Percentiles rank a stretch among this genome's conserved stretches.
Evolutionary conservation across 2,113 vertebrate species (phyloP).

Genomic region (Cnemophilus loriae): DNA sequence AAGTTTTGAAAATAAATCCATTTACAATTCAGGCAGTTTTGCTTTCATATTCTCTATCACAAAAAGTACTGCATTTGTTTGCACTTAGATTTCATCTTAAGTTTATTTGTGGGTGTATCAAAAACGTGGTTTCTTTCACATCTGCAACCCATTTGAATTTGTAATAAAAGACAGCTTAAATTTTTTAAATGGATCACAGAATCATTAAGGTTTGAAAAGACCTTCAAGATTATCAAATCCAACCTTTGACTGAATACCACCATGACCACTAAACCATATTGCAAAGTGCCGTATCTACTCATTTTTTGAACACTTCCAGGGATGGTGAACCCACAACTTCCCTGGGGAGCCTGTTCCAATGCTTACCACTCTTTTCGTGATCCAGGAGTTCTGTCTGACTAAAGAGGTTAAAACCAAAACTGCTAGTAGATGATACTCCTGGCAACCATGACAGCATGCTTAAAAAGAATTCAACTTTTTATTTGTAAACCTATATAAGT

Average conservation of each 20-base stretch:
- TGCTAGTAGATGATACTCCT: neutral
- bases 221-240: neutral
- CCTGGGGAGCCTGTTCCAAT: neutral
- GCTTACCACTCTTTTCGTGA: neutral
- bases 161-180: neutral
- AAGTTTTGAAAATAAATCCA: slow-evolving; percentile 29
- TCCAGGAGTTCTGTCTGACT: neutral
- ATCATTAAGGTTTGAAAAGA: neutral
- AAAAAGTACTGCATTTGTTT: neutral
- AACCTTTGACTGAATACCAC: neutral
- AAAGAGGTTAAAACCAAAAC: neutral
- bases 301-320: neutral
- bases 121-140: neutral
- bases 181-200: neutral
- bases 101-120: neutral
- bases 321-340: neutral
- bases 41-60: neutral
- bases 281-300: neutral
- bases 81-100: neutral
- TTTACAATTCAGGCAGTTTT: neutral
- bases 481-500: neutral
- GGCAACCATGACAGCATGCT: neutral
- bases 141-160: neutral
- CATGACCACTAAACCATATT: neutral
- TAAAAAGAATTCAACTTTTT: neutral